These are phyloP conservation scores for Onthophagus sagittarius DNA, from an alignment of 2,888 invertebrate genomes.

Conservation along the genomic window DNA sequence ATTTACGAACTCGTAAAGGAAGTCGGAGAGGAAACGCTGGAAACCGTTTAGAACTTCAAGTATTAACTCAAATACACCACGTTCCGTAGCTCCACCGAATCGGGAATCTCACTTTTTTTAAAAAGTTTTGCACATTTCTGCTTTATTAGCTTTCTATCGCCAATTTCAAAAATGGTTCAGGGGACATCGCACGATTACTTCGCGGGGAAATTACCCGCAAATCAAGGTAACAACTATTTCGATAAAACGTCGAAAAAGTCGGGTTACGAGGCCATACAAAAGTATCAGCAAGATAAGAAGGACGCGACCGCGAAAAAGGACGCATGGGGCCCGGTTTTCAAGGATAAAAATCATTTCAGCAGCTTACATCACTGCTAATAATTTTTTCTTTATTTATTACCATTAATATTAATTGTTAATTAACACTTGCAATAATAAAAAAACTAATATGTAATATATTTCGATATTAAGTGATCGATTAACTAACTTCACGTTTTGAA, in stretches of 20 bases:
- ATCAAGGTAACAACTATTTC: conserved; percentile 30
- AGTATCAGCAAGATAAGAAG: conserved; percentile 43
- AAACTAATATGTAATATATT: conserved; percentile 43
- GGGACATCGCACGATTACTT: conserved; percentile 34
- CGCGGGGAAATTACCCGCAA: conserved; percentile 26
- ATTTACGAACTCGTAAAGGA: conserved; percentile 76
- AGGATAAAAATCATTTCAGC: conserved; percentile 69
- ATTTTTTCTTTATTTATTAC: background rate
- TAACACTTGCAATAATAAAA: background rate
- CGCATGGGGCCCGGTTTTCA: conserved; percentile 70
- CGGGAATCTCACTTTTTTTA: too few relatives aligned
- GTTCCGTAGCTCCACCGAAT: conserved; percentile 62
- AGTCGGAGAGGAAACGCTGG: conserved; percentile 82
- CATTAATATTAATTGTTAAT: background rate
- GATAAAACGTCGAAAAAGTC: conserved; percentile 44
- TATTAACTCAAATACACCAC: conserved; percentile 79
- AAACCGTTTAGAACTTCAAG: conserved; percentile 79
- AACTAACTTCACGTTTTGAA: too few relatives aligned
- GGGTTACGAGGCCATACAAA: conserved; percentile 41
- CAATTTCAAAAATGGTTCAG: conserved; percentile 41
- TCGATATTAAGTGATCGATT: too few relatives aligned
- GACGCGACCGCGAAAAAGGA: conserved; percentile 32
- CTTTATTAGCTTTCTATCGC: conserved; percentile 15
- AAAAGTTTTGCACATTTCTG: background rate
- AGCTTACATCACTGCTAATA: conserved; percentile 62